Base-by-base conservation (phyloP, 2,888 invertebrate genomes). In the Electrophaes corylata region DNA sequence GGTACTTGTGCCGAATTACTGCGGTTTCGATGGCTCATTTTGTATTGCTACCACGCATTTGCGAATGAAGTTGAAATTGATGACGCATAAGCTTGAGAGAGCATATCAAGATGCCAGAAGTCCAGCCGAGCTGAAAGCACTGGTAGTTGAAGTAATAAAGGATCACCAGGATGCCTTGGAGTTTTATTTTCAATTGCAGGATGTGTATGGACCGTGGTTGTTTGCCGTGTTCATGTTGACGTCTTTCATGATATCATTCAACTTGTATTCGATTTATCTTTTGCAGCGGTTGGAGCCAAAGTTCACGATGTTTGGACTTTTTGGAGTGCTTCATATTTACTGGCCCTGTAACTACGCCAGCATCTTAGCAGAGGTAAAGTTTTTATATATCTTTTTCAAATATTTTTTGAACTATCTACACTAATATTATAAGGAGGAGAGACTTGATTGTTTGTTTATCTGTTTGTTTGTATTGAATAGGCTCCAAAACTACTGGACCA, bases 11-110 rank as follows among this genome's bases (percentile, higher is more conserved):
- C 80, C 81, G 1, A 79, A 79, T 33, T 88, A 79, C 55, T 66
- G 73, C 3, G 86, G 87, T 0, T 79, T 87, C 10, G 88, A 87
- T 33, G 85, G 86, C 0, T 84, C 84, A 0, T 87, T 86, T 54
- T 86, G 87, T 52, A 86, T 88, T 46, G 81, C 82, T 0, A 83
- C 79, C 0, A 83, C 79, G 0, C 85, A 88, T 62, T 66, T 86
- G 23, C 70, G 81, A 4, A 65, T 88, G 1, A 88, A 88, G 61
- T 56, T 88, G 11, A 85, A 86, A 65, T 54, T 88, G 39, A 64
- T 86, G 57, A 60, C 71, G 0, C 73, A 76, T 37, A 84, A 82
- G 58, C 66, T 84, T 23, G 31, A 71, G 0, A 78, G 62, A 44
- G 79, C 81, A 0, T 86, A 85, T 57, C 60, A 67, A 31, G 63